Conservation (phyloP, 1,140 invertebrate genomes). For the Lasioglossum baleicum region DNA sequence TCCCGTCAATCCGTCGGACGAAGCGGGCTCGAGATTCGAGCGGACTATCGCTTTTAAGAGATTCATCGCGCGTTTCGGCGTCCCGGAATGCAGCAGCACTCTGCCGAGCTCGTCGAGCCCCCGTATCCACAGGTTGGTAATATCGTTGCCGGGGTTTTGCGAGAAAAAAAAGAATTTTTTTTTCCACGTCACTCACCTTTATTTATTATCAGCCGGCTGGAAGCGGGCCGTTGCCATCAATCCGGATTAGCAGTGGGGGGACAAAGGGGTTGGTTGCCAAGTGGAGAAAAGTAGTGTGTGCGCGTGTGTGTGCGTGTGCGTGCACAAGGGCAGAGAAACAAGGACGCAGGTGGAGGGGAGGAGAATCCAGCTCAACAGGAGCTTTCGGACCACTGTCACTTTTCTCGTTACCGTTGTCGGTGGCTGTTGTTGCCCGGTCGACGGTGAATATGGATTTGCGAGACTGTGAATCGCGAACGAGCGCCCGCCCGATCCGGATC, state of each 20-base stretch:
- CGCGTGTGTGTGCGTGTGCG: too few relatives aligned
- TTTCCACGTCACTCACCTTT: conserved; percentile 41
- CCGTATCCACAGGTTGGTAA: conserved; percentile 41
- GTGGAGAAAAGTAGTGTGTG: too few relatives aligned
- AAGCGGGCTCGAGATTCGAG: not conserved
- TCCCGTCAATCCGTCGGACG: too few relatives aligned
- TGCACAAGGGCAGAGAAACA: too few relatives aligned
- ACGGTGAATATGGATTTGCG: conserved; percentile 31
- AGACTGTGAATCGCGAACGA: not conserved
- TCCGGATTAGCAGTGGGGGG: conserved; percentile 49
- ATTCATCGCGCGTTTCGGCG: conserved; percentile 14
- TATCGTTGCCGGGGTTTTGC: conserved; percentile 6
- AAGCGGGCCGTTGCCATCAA: conserved; percentile 48
- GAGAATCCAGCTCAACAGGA: conserved; percentile 21
- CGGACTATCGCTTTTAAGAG: conserved; percentile 22
- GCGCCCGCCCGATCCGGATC: not conserved
- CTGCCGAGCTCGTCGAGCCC: not conserved
- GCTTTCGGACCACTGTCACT: conserved; percentile 56
- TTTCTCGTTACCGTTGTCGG: conserved; percentile 42
- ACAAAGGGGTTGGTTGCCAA: too few relatives aligned
- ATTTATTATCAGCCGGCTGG: conserved; percentile 54
- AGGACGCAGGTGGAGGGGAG: too few relatives aligned
- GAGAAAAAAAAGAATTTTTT: conserved; percentile 4
- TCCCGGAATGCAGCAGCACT: not conserved
- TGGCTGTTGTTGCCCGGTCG: not conserved